Base-by-base conservation (phyloP, 30 jellyfish, hydroid and myxozoan species). In the Chrysaora quinquecirrha region DNA sequence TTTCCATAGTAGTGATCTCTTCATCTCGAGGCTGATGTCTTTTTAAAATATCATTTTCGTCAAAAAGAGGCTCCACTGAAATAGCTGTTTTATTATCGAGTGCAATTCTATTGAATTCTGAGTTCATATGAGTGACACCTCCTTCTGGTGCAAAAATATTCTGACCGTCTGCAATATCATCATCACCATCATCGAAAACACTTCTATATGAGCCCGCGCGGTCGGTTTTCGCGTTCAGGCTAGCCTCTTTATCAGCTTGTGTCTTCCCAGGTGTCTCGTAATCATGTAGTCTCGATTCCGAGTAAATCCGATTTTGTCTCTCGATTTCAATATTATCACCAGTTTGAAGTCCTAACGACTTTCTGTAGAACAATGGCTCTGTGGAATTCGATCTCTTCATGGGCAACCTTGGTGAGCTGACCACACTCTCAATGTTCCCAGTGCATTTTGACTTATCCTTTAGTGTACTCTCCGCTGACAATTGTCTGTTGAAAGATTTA, bases 401-500 rank as follows among this genome's bases (percentile, higher is more conserved):
- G 3, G 68, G 25, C 12, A 19, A 20, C 27, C 68, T 12, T 19
- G 68, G 25, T 10, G 68, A 52, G 54, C 54, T 38, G 14, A 6
- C 14, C 14, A 14, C 54, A 73, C 73, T 16, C 62, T 75, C 34
- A 32, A 30, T 60, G 80, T 75, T 49, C 60, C 30, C 52, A 27
- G 29, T 47, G 14, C 28, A 11, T 30, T 52, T 18, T 31, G 63
- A 21, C 63, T 31, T 34, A 20, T 38, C 76, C 24, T 77, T 48
- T 1, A 58, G 12, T 10, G 75, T 74, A 68, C 72, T 22, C 3
- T 84, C 86, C 71, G 49, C 61, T 34, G 91, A 73, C 35, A 35
- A 2, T 47, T 87, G 87, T 78, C 83, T 64, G n/a, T 35, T 64
- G 3, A 79, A 80, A 19, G 79, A 33, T 64, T 47, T 73, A 3